phyloP scores from a whole-genome alignment of 2,888 invertebrate species.

The Philaethria dido region DNA sequence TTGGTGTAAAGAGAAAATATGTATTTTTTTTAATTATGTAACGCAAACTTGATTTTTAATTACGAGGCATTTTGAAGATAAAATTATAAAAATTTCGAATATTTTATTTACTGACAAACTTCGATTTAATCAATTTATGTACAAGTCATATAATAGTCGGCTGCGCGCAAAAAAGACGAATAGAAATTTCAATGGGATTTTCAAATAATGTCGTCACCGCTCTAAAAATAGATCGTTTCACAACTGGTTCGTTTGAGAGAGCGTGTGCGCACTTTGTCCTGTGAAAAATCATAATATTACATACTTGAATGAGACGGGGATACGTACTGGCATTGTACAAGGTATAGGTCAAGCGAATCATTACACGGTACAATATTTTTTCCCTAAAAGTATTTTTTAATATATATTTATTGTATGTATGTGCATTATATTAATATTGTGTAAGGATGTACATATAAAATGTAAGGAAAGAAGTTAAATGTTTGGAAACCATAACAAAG shows the following conservation, averaged over 20 bases:
- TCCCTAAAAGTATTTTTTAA: neutral
- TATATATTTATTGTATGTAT: neutral
- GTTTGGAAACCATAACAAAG: neutral
- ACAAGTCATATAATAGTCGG: neutral
- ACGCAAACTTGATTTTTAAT: slow-evolving; percentile 38
- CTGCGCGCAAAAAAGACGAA: slow-evolving; percentile 48
- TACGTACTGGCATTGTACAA: neutral
- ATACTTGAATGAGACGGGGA: neutral
- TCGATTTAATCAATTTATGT: slow-evolving; percentile 1
- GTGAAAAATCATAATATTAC: slow-evolving; percentile 51
- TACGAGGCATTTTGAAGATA: slow-evolving; percentile 41
- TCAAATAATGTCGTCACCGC: slow-evolving; percentile 65
- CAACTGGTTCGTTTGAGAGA: slow-evolving; percentile 57
- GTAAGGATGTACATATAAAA: neutral
- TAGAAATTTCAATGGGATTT: slow-evolving; percentile 67
- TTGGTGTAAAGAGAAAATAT: neutral
- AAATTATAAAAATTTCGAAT: neutral
- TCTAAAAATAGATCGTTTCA: slow-evolving; percentile 71
- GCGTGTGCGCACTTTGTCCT: slow-evolving; percentile 66
- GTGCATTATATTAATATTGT: too few species aligned
- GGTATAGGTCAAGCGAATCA: neutral
- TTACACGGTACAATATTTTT: neutral
- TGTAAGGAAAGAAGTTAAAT: neutral
- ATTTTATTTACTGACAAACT: neutral
- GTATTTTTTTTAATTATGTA: too few species aligned